Conservation (phyloP, 2,888 invertebrate species). For the Stenichneumon culpator region DNA sequence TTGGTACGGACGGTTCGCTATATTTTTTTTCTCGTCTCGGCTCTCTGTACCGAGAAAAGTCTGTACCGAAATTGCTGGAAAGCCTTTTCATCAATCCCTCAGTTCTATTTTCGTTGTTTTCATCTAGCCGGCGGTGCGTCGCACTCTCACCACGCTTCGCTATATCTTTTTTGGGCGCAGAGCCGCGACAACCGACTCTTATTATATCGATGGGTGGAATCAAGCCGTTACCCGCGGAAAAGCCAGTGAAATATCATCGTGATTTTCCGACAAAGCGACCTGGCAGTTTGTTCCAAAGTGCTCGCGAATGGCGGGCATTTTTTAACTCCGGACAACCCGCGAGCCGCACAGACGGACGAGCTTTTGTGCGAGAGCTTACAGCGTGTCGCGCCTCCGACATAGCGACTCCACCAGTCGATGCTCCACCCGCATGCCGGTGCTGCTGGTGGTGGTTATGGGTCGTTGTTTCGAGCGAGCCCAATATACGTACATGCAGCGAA, state of each 20-base stretch:
- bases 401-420: slow-evolving; percentile 52
- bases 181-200: slow-evolving; percentile 57
- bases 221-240: slow-evolving; percentile 65
- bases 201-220: slow-evolving; percentile 76
- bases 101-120: background rate
- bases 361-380: slow-evolving; percentile 61
- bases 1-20: slow-evolving; percentile 46
- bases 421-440: background rate
- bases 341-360: slow-evolving; percentile 21
- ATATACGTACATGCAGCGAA: background rate
- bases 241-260: slow-evolving; percentile 80
- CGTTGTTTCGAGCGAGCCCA: slow-evolving; percentile 14
- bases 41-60: background rate
- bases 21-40: slow-evolving; percentile 16
- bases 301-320: slow-evolving; percentile 81
- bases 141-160: slow-evolving; percentile 13
- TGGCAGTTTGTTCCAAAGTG: slow-evolving; percentile 79
- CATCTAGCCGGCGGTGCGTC: background rate
- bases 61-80: slow-evolving; percentile 37
- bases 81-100: slow-evolving; percentile 26
- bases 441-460: slow-evolving; percentile 26
- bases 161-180: slow-evolving; percentile 23
- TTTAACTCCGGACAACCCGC: slow-evolving; percentile 71
- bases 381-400: slow-evolving; percentile 62
- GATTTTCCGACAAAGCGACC: slow-evolving; percentile 81